phyloP scores from a whole-genome alignment of 2,888 invertebrate genomes.

The Boloria selene region DNA sequence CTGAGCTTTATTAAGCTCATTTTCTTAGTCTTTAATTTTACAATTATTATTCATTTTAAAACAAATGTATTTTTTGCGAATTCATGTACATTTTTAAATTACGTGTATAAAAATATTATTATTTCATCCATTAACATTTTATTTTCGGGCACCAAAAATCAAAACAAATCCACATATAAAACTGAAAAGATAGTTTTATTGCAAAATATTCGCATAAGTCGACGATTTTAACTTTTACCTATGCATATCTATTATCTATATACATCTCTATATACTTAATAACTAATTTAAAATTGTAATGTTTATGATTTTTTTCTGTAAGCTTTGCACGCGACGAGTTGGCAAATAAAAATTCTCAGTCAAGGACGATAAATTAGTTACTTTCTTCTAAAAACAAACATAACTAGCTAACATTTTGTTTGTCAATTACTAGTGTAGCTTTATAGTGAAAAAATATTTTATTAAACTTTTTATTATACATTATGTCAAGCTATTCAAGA shows the following conservation, averaged over 20 bases:
- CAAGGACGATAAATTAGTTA: slow-evolving; percentile 42
- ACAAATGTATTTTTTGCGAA: too few relatives aligned
- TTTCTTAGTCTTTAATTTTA: too few relatives aligned
- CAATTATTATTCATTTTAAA: too few relatives aligned
- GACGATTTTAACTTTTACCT: not conserved
- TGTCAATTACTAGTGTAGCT: slow-evolving; percentile 11
- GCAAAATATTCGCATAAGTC: too few relatives aligned
- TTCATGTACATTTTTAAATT: too few relatives aligned
- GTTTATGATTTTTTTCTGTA: slow-evolving; percentile 22
- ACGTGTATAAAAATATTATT: too few relatives aligned
- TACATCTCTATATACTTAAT: not conserved
- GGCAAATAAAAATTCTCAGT: slow-evolving; percentile 30
- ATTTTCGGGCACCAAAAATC: too few relatives aligned
- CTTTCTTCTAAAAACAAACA: slow-evolving; percentile 37
- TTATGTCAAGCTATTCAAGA: not conserved
- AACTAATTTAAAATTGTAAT: slow-evolving; percentile 11
- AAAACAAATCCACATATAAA: too few relatives aligned
- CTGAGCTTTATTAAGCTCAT: too few relatives aligned
- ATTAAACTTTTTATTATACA: not conserved
- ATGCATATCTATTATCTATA: not conserved
- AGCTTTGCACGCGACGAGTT: slow-evolving; percentile 38
- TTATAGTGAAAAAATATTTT: not conserved
- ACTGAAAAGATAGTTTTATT: too few relatives aligned
- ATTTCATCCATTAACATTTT: too few relatives aligned
- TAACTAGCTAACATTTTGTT: slow-evolving; percentile 32